Evolutionary conservation across 2,888 invertebrate genomes (phyloP).

Genomic region (Acleris holmiana): DNA sequence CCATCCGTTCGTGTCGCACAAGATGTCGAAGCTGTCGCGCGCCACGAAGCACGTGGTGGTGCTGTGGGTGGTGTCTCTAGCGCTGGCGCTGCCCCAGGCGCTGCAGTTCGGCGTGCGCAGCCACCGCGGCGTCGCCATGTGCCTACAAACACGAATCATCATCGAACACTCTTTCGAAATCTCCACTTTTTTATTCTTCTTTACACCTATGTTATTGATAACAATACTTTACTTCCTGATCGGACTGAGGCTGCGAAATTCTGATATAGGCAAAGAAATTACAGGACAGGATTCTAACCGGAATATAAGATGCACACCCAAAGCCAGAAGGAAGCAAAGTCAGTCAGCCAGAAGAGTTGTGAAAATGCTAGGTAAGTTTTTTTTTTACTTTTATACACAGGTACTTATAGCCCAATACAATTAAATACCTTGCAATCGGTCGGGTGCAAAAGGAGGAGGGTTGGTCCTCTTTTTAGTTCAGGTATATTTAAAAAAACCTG

Average conservation of each 20-base stretch:
- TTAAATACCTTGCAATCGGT: too few relatives aligned
- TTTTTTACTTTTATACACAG: background rate
- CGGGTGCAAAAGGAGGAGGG: too few relatives aligned
- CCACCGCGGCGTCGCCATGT: slow-evolving; percentile 72
- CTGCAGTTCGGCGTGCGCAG: slow-evolving; percentile 72
- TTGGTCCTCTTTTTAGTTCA: too few relatives aligned
- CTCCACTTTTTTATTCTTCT: slow-evolving; percentile 89
- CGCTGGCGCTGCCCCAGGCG: slow-evolving; percentile 89
- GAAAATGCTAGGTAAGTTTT: slow-evolving; percentile 88
- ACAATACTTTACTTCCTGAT: slow-evolving; percentile 89
- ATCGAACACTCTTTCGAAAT: slow-evolving; percentile 88
- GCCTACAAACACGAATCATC: slow-evolving; percentile 77
- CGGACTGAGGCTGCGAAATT: slow-evolving; percentile 84
- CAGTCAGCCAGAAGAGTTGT: slow-evolving; percentile 88
- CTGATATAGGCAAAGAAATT: slow-evolving; percentile 60
- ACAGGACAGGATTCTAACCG: slow-evolving; percentile 55
- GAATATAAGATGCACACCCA: slow-evolving; percentile 53
- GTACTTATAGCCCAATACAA: background rate
- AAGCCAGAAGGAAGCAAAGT: slow-evolving; percentile 68
- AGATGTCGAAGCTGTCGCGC: slow-evolving; percentile 93
- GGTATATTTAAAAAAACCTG: too few relatives aligned
- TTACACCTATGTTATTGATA: slow-evolving; percentile 90
- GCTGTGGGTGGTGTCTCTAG: slow-evolving; percentile 92
- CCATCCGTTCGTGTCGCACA: slow-evolving; percentile 88
- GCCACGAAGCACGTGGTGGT: slow-evolving; percentile 91